Base-by-base conservation (phyloP, 2,888 invertebrate species). In the Rhagonycha lutea region DNA sequence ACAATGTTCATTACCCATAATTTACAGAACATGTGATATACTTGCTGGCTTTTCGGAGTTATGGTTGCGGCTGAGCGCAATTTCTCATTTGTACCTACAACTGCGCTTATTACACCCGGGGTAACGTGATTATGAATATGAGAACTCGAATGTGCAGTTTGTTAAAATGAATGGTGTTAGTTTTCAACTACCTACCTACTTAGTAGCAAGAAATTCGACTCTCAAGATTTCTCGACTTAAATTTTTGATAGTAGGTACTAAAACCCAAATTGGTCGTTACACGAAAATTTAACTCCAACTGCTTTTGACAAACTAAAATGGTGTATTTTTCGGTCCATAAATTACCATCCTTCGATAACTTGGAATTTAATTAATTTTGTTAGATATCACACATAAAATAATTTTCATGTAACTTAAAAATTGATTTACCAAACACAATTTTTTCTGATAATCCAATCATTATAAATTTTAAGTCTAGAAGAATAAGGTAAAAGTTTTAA, bases 111-210 rank as follows among this genome's bases (percentile, higher is more conserved):
- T 86, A 85, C 84, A 81, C 81, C 83, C 83, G 83, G 84, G 81
- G 84, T 86, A 87, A 86, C 85, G 84, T 84, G 85, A 86, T 87
- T 87, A 86, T 86, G 86, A 87, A 86, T 86, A 86, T 86, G 86
- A 85, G 85, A 86, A 85, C 84, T 82, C 80, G 78, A 79, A 79
- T 81, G 79, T 81, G 81, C 79, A 79, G 73, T 79, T 75, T 79
- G 80, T 81, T 74, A 70, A 75, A 71, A 79, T 80, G 78, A 80
- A 81, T 81, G 77, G 78, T 74, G 79, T 77, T 77, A 79, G 79
- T 79, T 80, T 80, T 79, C 77, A 75, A 76, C 78, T 72, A 70
- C 24, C 70, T 18, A 61, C 47, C 63, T 65, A 65, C 63, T 65
- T 24, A 65, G 63, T 47, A 65, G 63, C n/a, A 47, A 47, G 47